Evolutionary conservation across 1,140 invertebrate genomes (phyloP).

Genomic region (Polypedilum vanderplanki): DNA sequence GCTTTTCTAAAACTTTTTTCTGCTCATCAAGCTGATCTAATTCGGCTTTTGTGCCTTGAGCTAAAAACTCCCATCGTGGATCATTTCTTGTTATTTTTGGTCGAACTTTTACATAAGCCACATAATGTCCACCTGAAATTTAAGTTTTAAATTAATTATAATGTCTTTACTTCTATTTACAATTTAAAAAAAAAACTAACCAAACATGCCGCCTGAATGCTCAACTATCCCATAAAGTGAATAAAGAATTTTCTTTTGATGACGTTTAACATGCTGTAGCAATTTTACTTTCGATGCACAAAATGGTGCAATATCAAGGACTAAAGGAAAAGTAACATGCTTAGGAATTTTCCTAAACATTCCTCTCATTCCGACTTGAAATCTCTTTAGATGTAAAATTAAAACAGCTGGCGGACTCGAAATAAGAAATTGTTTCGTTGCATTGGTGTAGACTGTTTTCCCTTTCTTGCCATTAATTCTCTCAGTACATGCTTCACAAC

Average conservation of each 20-base stretch:
- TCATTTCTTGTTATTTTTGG: constrained; percentile 50
- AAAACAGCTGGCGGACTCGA: constrained; percentile 84
- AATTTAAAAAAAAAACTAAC: constrained; percentile 80
- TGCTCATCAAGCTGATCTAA: constrained; percentile 41
- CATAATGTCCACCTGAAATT: constrained; percentile 29
- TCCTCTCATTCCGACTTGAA: constrained; percentile 58
- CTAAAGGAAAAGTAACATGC: constrained; percentile 78
- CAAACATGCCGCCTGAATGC: constrained; percentile 81
- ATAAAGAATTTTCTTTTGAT: constrained; percentile 70
- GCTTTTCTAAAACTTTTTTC: constrained; percentile 38
- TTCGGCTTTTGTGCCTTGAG: constrained; percentile 49
- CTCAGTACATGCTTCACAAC: constrained; percentile 85
- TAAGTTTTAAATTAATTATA: no score
- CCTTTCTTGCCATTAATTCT: constrained; percentile 52
- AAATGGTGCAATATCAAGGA: constrained; percentile 85
- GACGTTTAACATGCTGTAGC: constrained; percentile 53
- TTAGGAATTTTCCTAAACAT: constrained; percentile 71
- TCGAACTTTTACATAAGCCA: constrained; percentile 36
- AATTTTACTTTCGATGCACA: constrained; percentile 71
- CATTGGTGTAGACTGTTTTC: constrained; percentile 79
- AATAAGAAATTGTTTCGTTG: constrained; percentile 86
- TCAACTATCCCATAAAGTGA: constrained; percentile 91
- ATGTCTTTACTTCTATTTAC: no score
- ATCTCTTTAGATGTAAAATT: constrained; percentile 90
- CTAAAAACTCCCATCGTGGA: constrained; percentile 60